Conservation (phyloP, 2,797 vertebrate species). For the Todus mexicanus region DNA sequence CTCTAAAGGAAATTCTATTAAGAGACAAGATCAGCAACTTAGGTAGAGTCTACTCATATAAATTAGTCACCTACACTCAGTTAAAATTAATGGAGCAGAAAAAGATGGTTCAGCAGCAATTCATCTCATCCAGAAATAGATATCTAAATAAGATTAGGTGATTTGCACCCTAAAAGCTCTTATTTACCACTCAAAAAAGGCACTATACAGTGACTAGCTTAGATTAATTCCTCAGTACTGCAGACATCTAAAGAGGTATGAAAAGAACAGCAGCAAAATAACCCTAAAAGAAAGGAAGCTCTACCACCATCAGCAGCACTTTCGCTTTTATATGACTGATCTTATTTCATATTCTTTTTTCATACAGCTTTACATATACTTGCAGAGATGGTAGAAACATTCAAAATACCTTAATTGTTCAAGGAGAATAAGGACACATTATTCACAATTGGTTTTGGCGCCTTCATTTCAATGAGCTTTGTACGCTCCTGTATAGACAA, state of each 20-base stretch:
- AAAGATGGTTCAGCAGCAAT: neutral
- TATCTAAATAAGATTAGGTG: neutral
- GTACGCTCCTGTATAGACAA: neutral
- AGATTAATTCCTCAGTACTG: neutral
- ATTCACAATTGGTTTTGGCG: neutral
- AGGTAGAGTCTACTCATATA: neutral
- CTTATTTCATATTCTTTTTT: neutral
- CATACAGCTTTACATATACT: neutral
- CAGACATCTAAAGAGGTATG: neutral
- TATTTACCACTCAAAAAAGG: neutral
- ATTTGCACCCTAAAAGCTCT: neutral
- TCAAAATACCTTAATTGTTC: neutral
- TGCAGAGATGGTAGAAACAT: neutral
- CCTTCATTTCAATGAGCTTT: neutral
- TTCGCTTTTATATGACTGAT: neutral
- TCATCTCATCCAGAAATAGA: neutral
- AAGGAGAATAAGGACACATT: neutral
- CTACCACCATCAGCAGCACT: neutral
- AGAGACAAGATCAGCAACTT: neutral
- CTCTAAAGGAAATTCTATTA: neutral
- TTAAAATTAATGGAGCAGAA: neutral
- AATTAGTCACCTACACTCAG: constrained; percentile 4
- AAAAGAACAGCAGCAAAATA: neutral
- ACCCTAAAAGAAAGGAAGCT: neutral
- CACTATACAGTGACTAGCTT: neutral